phyloP scores from a whole-genome alignment of 2,888 invertebrate species.

The Diogma glabrata region DNA sequence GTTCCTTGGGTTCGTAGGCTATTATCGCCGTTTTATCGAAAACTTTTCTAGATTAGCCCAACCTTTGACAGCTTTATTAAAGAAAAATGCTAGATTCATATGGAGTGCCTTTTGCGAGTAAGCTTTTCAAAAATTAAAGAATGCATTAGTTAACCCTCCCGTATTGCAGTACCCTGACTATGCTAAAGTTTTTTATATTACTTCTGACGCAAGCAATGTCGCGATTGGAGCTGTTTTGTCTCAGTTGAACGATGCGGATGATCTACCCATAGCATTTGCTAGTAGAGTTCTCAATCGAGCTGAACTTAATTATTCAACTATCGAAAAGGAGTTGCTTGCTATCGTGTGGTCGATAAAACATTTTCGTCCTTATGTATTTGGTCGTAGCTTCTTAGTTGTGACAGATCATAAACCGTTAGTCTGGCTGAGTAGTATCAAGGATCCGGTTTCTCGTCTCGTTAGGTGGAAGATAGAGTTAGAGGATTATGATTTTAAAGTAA shows the following conservation, averaged over 20 bases:
- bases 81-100: neutral
- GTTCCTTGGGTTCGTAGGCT: too few relatives aligned
- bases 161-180: slow-evolving; percentile 28
- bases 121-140: neutral
- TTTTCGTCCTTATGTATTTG: slow-evolving; percentile 21
- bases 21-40: too few relatives aligned
- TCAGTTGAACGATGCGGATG: too few relatives aligned
- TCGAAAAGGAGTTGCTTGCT: slow-evolving; percentile 22
- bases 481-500: slow-evolving; percentile 22
- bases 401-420: slow-evolving; percentile 22
- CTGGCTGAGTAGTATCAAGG: slow-evolving; percentile 18
- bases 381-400: slow-evolving; percentile 20
- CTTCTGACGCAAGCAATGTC: slow-evolving; percentile 21
- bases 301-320: slow-evolving; percentile 20
- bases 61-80: neutral
- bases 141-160: slow-evolving; percentile 18
- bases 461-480: slow-evolving; percentile 22
- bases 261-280: slow-evolving; percentile 21
- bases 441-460: slow-evolving; percentile 17
- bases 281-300: slow-evolving; percentile 19
- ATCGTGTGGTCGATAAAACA: slow-evolving; percentile 20
- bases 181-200: slow-evolving; percentile 20
- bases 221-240: slow-evolving; percentile 21
- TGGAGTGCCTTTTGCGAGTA: neutral
- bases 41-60: too few relatives aligned